phyloP scores from a whole-genome alignment of 2,888 invertebrate species.

The Epiblema foenella region DNA sequence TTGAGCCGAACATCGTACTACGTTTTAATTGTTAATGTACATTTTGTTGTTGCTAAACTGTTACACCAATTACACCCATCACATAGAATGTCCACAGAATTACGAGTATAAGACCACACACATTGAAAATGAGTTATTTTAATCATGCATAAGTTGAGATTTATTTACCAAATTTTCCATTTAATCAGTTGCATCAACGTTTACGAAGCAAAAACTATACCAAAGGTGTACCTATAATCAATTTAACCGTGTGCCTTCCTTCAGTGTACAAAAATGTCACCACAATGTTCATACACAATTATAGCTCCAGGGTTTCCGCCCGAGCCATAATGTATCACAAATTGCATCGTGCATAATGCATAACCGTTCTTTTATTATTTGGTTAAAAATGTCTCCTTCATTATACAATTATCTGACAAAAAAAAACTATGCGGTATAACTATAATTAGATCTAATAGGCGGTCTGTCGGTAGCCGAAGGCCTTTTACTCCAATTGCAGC shows the following conservation, averaged over 20 bases:
- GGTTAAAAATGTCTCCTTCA: constrained; percentile 42
- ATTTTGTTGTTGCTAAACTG: too few relatives aligned
- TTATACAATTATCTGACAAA: constrained; percentile 42
- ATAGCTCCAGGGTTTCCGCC: constrained; percentile 30
- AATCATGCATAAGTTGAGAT: background rate
- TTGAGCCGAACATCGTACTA: too few relatives aligned
- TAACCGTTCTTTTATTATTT: constrained; percentile 40
- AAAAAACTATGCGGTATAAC: constrained; percentile 52
- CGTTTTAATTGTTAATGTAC: too few relatives aligned
- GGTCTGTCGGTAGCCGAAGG: constrained; percentile 55
- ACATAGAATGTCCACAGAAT: too few relatives aligned
- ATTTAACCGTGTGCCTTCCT: constrained; percentile 24
- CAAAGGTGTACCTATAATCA: background rate
- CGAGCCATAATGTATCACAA: constrained; percentile 29
- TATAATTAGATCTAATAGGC: constrained; percentile 65
- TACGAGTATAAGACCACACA: background rate
- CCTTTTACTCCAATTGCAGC: constrained; percentile 58
- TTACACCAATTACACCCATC: too few relatives aligned
- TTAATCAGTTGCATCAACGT: background rate
- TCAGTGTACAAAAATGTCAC: constrained; percentile 32
- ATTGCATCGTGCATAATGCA: constrained; percentile 38
- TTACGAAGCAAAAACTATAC: background rate
- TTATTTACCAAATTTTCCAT: background rate
- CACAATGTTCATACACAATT: constrained; percentile 28
- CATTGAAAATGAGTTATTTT: too few relatives aligned